These are phyloP conservation scores for Semaprochilodus insignis DNA, from an alignment of 2,797 vertebrate species.

Conservation along the genomic window DNA sequence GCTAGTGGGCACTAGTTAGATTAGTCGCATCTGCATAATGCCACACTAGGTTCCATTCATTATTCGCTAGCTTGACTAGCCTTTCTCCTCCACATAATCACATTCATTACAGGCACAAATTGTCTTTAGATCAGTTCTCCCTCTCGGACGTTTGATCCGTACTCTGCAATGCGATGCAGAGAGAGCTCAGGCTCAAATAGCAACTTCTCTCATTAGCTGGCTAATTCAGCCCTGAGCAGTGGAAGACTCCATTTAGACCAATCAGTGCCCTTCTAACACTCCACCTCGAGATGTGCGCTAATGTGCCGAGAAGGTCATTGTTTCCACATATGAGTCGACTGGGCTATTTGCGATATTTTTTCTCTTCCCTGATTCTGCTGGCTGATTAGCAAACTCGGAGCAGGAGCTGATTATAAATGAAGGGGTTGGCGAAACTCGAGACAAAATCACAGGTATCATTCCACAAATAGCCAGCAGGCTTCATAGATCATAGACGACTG, in stretches of 20 bases:
- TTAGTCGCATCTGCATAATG: not conserved
- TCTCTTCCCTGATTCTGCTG: slow-evolving; percentile 69
- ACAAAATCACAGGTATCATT: slow-evolving; percentile 39
- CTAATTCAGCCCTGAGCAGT: slow-evolving; percentile 22
- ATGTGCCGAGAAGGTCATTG: slow-evolving; percentile 54
- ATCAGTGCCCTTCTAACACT: slow-evolving; percentile 25
- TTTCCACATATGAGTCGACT: slow-evolving; percentile 66
- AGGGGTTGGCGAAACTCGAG: slow-evolving; percentile 41
- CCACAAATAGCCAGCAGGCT: slow-evolving; percentile 37
- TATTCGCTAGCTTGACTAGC: not conserved
- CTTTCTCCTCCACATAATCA: not conserved
- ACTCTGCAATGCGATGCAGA: not conserved
- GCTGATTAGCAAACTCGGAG: slow-evolving; percentile 73
- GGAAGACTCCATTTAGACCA: slow-evolving; percentile 27
- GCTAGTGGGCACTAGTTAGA: not conserved
- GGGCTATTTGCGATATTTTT: slow-evolving; percentile 59
- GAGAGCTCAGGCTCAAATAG: not conserved
- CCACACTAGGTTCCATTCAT: not conserved
- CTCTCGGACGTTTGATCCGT: not conserved
- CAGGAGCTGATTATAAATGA: slow-evolving; percentile 69
- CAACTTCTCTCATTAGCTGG: slow-evolving; percentile 18
- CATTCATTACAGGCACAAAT: not conserved
- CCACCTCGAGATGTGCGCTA: slow-evolving; percentile 35
- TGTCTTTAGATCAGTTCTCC: not conserved
- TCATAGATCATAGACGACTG: slow-evolving; percentile 19